Percentiles rank a stretch among this genome's conserved stretches.
phyloP scores from a whole-genome alignment of 2,797 vertebrate species.

The Acrossocheilus wenchowensis region DNA sequence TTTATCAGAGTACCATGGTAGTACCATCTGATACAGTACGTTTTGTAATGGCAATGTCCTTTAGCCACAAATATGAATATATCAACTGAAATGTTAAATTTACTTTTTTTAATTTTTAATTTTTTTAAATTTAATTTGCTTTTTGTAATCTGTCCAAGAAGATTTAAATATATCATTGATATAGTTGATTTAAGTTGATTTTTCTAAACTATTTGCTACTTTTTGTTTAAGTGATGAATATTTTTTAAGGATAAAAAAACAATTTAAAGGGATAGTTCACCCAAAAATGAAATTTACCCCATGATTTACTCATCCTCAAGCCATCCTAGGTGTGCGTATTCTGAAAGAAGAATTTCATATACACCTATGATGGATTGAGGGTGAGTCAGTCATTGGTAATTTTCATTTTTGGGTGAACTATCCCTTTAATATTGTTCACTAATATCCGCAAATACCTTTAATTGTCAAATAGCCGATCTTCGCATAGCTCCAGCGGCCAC shows the following conservation, averaged over 20 bases:
- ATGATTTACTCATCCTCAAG: background rate
- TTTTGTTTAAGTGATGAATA: background rate
- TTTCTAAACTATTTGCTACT: background rate
- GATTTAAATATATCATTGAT: background rate
- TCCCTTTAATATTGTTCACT: background rate
- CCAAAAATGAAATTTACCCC: background rate
- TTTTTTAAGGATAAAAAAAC: background rate
- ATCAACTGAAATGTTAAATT: constrained; percentile 13
- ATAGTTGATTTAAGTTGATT: background rate
- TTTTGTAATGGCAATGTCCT: background rate
- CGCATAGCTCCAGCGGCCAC: constrained; percentile 89
- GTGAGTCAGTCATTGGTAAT: background rate
- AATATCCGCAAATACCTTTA: constrained; percentile 69
- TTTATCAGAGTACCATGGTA: background rate
- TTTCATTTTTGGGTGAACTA: background rate
- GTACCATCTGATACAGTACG: background rate
- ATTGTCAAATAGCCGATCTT: constrained; percentile 88
- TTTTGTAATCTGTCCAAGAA: background rate
- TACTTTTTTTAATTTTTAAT: too few species aligned
- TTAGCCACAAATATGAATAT: constrained; percentile 13
- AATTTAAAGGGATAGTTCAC: background rate
- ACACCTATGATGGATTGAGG: background rate
- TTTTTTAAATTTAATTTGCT: too few species aligned
- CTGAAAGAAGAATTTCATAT: background rate
- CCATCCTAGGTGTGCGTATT: background rate